These are phyloP conservation scores for Scytalopus superciliaris DNA, from an alignment of 2,113 vertebrate species.

Conservation along the genomic window DNA sequence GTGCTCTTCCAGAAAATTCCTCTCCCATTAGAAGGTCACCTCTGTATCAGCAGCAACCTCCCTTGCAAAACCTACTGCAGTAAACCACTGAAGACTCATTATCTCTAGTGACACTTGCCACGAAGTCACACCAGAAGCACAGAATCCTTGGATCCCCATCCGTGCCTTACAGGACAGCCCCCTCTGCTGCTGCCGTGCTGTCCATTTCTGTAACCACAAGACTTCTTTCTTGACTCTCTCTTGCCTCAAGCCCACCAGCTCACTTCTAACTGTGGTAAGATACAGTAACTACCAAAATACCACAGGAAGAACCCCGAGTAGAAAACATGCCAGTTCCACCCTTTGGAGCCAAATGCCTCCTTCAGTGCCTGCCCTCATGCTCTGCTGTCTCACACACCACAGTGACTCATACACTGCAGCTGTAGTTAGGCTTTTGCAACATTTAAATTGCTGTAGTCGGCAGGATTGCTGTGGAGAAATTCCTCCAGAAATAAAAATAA, in stretches of 20 bases:
- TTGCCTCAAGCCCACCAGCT: not conserved
- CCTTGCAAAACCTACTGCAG: not conserved
- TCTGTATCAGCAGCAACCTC: not conserved
- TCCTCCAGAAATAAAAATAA: not conserved
- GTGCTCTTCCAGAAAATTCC: not conserved
- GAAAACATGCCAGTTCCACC: not conserved
- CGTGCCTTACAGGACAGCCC: not conserved
- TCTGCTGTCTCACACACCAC: not conserved
- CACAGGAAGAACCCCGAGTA: not conserved
- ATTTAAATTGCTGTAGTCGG: accelerated
- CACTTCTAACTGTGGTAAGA: not conserved
- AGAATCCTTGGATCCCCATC: not conserved
- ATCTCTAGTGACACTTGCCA: not conserved
- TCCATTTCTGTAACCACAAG: not conserved
- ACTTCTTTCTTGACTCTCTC: not conserved
- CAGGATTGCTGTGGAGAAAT: not conserved
- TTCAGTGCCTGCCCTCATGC: not conserved
- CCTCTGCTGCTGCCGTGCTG: not conserved
- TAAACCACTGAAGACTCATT: not conserved
- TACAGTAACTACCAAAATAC: not conserved
- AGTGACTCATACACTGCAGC: not conserved
- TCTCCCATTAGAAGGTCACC: not conserved
- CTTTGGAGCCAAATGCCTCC: not conserved
- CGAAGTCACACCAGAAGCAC: not conserved
- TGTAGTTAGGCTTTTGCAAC: not conserved